phyloP scores from a whole-genome alignment of 2,888 invertebrate genomes.

The Mimas tiliae region DNA sequence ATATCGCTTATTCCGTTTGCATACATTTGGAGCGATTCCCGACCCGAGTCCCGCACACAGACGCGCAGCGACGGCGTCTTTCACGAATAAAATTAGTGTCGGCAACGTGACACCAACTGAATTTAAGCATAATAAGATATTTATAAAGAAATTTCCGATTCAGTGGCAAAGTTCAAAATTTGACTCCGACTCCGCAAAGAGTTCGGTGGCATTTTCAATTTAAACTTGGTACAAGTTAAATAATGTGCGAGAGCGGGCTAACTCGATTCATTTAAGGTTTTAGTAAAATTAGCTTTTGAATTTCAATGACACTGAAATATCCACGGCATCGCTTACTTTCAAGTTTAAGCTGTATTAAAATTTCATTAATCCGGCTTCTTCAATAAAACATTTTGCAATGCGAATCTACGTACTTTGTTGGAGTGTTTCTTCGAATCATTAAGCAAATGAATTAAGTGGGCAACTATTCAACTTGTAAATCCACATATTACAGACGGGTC shows the following conservation, averaged over 20 bases:
- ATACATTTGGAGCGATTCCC: constrained; percentile 76
- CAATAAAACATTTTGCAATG: constrained; percentile 31
- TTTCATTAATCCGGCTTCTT: constrained; percentile 59
- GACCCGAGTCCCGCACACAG: constrained; percentile 45
- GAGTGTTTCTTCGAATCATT: neutral
- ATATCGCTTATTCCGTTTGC: constrained; percentile 81
- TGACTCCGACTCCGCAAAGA: constrained; percentile 80
- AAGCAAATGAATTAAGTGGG: neutral
- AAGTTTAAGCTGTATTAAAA: constrained; percentile 50
- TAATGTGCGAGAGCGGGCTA: constrained; percentile 81
- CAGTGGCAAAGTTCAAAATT: constrained; percentile 84
- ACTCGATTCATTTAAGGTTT: constrained; percentile 84
- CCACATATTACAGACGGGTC: too few species aligned
- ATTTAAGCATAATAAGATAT: constrained; percentile 84
- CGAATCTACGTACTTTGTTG: constrained; percentile 1
- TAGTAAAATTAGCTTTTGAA: constrained; percentile 84
- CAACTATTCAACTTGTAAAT: neutral
- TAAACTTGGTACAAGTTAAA: constrained; percentile 84
- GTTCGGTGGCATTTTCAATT: constrained; percentile 84
- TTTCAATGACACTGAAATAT: constrained; percentile 76
- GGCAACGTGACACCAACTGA: constrained; percentile 84
- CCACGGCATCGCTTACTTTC: constrained; percentile 49
- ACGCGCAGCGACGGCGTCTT: constrained; percentile 70
- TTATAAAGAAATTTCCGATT: constrained; percentile 85
- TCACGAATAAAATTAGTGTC: constrained; percentile 84